These are phyloP conservation scores for Nycticryphes semicollaris DNA, from an alignment of 2,113 vertebrate genomes.

Conservation along the genomic window DNA sequence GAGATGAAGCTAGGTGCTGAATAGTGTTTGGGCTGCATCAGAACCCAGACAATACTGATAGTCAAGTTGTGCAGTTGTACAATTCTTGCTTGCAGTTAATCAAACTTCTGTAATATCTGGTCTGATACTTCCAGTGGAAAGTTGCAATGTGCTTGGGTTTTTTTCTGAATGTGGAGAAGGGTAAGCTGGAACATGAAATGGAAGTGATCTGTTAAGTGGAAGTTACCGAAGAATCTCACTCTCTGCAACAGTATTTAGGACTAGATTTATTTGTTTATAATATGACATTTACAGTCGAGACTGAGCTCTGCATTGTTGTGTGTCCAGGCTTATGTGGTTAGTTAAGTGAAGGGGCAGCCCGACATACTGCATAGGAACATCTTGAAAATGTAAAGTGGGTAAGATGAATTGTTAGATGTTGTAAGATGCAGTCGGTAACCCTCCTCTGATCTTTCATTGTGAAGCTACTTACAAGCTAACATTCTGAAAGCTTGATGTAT, in stretches of 20 bases:
- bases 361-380: neutral
- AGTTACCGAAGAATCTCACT: neutral
- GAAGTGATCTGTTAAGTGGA: neutral
- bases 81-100: neutral
- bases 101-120: neutral
- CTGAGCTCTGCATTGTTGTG: neutral
- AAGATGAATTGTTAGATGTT: neutral
- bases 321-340: neutral
- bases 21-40: neutral
- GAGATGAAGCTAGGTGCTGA: neutral
- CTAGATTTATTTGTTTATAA: neutral
- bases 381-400: neutral
- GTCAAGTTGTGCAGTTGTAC: neutral
- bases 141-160: neutral
- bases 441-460: neutral
- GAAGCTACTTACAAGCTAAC: neutral
- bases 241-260: neutral
- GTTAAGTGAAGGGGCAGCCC: neutral
- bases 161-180: neutral
- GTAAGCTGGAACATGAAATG: neutral
- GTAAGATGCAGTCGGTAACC: neutral
- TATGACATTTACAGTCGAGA: neutral
- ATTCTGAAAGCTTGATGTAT: neutral
- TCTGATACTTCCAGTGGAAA: neutral
- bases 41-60: neutral